Evolutionary conservation across 2,888 invertebrate species (phyloP), one percentile per base, ranked within the genome.

Genomic region (Leptogaster cylindrica): DNA sequence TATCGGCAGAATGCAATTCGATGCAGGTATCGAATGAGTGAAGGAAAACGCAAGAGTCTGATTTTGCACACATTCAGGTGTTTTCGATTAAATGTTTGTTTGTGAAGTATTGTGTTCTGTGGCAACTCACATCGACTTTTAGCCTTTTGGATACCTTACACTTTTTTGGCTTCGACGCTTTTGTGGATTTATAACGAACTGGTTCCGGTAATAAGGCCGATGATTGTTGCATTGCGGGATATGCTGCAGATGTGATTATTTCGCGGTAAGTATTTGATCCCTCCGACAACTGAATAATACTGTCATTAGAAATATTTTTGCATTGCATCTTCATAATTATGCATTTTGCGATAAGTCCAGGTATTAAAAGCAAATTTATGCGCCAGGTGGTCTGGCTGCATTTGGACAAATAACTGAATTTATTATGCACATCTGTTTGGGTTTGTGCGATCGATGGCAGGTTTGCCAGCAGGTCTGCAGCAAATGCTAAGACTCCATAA

Each of bases 231-330:
- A 7, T 41, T 14, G 1, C n/a, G 1, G 41, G 4, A 36, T 36
- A 41, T 41, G n/a, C 41, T 14, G 20, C 20, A 8, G 23, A 55
- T 1, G 5, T 23, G 12, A 18, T 23, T 55, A 7, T n/a, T n/a
- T n/a, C n/a, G 39, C 39, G 39, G 55, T 55, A 14, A 39, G 55
- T 55, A 41, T n/a, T n/a, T n/a, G n/a, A n/a, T n/a, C n/a, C n/a
- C n/a, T n/a, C n/a, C n/a, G n/a, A n/a, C n/a, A n/a, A n/a, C n/a
- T n/a, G n/a, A n/a, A n/a, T n/a, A n/a, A n/a, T n/a, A n/a, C n/a
- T n/a, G n/a, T n/a, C n/a, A n/a, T n/a, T n/a, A n/a, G n/a, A n/a
- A n/a, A n/a, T n/a, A n/a, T n/a, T n/a, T n/a, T n/a, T n/a, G n/a
- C n/a, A n/a, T n/a, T n/a, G n/a, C n/a, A n/a, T n/a, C n/a, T n/a